A percentile compares a stretch with the other conserved stretches of the same genome.
Evolutionary conservation across 2,797 vertebrate species (phyloP).

Genomic region (Microctenopoma lineatum): DNA sequence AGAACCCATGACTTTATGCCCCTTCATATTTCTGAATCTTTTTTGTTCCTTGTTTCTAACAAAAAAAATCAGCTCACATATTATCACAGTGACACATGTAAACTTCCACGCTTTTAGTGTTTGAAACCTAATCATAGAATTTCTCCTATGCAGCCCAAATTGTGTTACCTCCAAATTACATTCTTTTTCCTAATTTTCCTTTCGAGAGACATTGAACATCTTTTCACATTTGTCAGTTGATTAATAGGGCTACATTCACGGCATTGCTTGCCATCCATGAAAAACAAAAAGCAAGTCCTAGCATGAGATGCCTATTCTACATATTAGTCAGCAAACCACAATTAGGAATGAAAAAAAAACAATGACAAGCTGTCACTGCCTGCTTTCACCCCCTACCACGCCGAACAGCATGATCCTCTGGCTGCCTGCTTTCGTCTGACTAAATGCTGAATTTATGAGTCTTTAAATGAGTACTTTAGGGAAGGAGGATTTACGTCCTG

Average conservation of each 20-base stretch:
- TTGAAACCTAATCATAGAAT: not conserved
- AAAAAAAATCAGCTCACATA: slow-evolving; percentile 19
- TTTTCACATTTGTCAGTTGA: slow-evolving; percentile 21
- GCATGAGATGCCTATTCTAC: slow-evolving; percentile 29
- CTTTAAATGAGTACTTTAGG: slow-evolving; percentile 69
- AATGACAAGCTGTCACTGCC: slow-evolving; percentile 58
- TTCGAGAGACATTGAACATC: slow-evolving; percentile 24
- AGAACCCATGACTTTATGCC: slow-evolving; percentile 37
- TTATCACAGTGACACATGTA: not conserved
- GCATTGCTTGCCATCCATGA: slow-evolving; percentile 11
- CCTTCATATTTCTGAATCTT: slow-evolving; percentile 41
- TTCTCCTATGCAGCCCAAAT: not conserved
- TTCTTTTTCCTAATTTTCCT: not conserved
- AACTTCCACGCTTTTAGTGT: not conserved
- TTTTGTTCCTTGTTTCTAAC: slow-evolving; percentile 41
- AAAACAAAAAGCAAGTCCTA: slow-evolving; percentile 38
- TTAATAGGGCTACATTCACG: slow-evolving; percentile 9
- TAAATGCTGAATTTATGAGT: slow-evolving; percentile 71
- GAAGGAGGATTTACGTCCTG: slow-evolving; percentile 63
- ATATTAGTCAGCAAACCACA: slow-evolving; percentile 57
- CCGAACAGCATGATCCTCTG: slow-evolving; percentile 64
- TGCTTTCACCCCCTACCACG: slow-evolving; percentile 33
- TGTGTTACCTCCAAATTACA: not conserved
- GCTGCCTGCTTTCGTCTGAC: slow-evolving; percentile 64
- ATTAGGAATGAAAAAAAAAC: slow-evolving; percentile 49